These are phyloP conservation scores for Ellobius talpinus DNA, from an alignment of 2,113 vertebrate genomes.

Conservation along the genomic window DNA sequence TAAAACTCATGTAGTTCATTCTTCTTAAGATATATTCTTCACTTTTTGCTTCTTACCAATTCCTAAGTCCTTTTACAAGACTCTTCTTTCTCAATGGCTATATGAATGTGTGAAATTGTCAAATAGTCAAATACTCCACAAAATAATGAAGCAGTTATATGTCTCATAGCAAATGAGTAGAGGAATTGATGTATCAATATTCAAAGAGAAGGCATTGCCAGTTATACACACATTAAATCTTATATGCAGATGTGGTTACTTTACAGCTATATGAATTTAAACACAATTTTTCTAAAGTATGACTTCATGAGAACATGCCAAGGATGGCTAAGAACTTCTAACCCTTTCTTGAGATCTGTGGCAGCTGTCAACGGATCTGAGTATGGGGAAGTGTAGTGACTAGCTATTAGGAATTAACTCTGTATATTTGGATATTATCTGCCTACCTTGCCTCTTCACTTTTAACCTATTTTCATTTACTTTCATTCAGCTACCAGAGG, in stretches of 20 bases:
- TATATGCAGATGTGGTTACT: background rate
- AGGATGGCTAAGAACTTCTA: background rate
- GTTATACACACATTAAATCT: background rate
- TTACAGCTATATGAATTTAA: slow-evolving; percentile 13
- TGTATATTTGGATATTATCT: background rate
- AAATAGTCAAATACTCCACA: background rate
- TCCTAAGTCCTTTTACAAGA: background rate
- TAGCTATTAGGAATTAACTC: slow-evolving; percentile 11
- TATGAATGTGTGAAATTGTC: background rate
- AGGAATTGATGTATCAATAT: background rate
- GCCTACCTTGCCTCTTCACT: background rate
- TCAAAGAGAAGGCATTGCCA: background rate
- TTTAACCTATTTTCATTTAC: slow-evolving; percentile 54
- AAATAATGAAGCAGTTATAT: background rate
- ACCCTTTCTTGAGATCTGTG: background rate
- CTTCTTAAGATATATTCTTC: background rate
- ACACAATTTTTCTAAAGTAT: background rate
- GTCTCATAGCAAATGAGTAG: no score
- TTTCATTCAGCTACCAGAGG: slow-evolving; percentile 41
- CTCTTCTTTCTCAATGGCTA: background rate
- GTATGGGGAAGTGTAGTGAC: background rate
- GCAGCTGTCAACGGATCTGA: background rate
- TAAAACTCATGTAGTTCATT: background rate
- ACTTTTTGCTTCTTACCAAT: background rate
- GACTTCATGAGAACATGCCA: slow-evolving; percentile 42